These are phyloP conservation scores for Lepidothrix coronata DNA, from an alignment of 2,113 vertebrate genomes.

Conservation along the genomic window DNA sequence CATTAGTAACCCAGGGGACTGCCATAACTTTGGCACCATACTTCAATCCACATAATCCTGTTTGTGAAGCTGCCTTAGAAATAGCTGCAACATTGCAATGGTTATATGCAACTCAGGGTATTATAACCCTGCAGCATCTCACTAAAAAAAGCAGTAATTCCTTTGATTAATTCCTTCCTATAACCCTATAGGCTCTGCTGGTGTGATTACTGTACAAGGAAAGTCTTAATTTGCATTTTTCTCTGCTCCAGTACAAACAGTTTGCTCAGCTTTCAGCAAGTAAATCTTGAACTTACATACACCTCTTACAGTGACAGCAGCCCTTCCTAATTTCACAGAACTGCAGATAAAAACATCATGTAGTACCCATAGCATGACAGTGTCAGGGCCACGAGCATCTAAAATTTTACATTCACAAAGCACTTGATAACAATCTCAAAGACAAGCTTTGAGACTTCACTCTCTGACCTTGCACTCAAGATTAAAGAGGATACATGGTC, in stretches of 20 bases:
- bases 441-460: not conserved
- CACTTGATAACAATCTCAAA: constrained; percentile 4
- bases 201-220: not conserved
- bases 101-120: not conserved
- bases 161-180: not conserved
- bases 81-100: not conserved
- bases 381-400: not conserved
- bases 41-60: not conserved
- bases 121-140: not conserved
- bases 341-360: not conserved
- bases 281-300: not conserved
- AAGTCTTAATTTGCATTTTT: not conserved
- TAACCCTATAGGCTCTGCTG: not conserved
- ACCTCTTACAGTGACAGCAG: not conserved
- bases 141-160: not conserved
- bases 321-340: not conserved
- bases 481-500: not conserved
- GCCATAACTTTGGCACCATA: not conserved
- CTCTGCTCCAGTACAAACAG: not conserved
- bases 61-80: not conserved
- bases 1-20: not conserved
- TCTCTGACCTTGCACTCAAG: constrained; percentile 1
- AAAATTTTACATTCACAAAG: constrained; percentile 1
- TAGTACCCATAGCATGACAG: not conserved
- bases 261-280: not conserved